A percentile compares a stretch with the other conserved stretches of the same genome.
These are phyloP conservation scores for Coreius guichenoti DNA, from an alignment of 2,797 vertebrate species.

Conservation along the genomic window DNA sequence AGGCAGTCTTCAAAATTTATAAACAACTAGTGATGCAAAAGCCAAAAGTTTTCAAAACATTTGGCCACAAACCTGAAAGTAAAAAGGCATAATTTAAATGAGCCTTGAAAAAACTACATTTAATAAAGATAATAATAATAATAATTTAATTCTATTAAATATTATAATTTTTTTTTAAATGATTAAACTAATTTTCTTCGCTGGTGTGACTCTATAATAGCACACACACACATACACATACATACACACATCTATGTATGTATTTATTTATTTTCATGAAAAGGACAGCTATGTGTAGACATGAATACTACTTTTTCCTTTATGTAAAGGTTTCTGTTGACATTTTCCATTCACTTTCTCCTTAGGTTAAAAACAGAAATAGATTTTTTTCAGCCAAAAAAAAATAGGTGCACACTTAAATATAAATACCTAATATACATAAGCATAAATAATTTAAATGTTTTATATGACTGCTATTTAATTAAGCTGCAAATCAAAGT, in stretches of 20 bases:
- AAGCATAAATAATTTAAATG: neutral
- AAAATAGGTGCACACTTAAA: neutral
- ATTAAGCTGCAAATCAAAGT: neutral
- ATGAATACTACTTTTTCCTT: neutral
- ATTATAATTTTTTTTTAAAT: neutral
- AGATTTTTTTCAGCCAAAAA: neutral
- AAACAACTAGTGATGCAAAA: neutral
- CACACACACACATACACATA: neutral
- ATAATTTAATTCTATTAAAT: neutral
- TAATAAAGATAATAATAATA: neutral
- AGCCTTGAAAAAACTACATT: neutral
- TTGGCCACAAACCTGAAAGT: neutral
- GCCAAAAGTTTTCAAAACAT: neutral
- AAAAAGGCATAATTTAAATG: neutral
- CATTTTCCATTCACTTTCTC: neutral
- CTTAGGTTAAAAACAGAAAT: too few relatives aligned
- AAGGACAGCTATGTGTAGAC: too few relatives aligned
- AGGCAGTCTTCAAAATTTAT: neutral
- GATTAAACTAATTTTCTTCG: neutral
- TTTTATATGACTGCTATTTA: neutral
- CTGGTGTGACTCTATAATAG: neutral
- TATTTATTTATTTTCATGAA: too few relatives aligned
- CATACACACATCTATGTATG: too few relatives aligned
- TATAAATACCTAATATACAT: neutral
- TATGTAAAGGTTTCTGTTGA: neutral